Conservation (phyloP, 1,140 invertebrate species). For the Neodiprion fabricii region DNA sequence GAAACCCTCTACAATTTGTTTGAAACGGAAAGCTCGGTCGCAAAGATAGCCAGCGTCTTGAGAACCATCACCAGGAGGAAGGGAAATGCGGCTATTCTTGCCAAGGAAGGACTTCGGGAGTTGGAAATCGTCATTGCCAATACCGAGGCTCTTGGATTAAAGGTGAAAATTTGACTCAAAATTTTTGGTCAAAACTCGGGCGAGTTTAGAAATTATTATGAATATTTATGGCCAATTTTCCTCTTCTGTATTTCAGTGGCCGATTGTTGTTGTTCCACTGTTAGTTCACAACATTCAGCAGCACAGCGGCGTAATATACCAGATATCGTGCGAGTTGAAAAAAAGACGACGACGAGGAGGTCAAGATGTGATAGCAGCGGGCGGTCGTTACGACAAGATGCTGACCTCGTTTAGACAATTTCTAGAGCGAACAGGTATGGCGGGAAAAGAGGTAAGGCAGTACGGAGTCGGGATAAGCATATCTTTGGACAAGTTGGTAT, state of each 20-base stretch:
- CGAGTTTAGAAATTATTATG: not conserved
- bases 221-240: slow-evolving; percentile 9
- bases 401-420: slow-evolving; percentile 51
- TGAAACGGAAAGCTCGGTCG: slow-evolving; percentile 73
- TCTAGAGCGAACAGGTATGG: slow-evolving; percentile 48
- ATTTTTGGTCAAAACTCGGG: not conserved
- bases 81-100: slow-evolving; percentile 68
- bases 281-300: slow-evolving; percentile 70
- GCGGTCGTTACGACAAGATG: slow-evolving; percentile 63
- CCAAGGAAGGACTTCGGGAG: slow-evolving; percentile 75
- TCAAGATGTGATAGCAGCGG: slow-evolving; percentile 70
- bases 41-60: slow-evolving; percentile 69
- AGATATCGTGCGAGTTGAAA: slow-evolving; percentile 71
- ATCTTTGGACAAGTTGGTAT: slow-evolving; percentile 74
- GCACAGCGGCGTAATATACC: slow-evolving; percentile 76
- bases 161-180: slow-evolving; percentile 58
- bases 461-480: slow-evolving; percentile 78
- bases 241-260: slow-evolving; percentile 60
- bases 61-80: slow-evolving; percentile 69
- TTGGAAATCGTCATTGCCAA: slow-evolving; percentile 75
- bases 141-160: slow-evolving; percentile 75
- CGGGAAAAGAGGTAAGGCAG: slow-evolving; percentile 58
- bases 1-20: slow-evolving; percentile 74
- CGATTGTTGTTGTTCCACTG: slow-evolving; percentile 68
- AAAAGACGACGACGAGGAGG: slow-evolving; percentile 64